phyloP scores from a whole-genome alignment of 2,888 invertebrate genomes.

The Sarcophaga carnaria region DNA sequence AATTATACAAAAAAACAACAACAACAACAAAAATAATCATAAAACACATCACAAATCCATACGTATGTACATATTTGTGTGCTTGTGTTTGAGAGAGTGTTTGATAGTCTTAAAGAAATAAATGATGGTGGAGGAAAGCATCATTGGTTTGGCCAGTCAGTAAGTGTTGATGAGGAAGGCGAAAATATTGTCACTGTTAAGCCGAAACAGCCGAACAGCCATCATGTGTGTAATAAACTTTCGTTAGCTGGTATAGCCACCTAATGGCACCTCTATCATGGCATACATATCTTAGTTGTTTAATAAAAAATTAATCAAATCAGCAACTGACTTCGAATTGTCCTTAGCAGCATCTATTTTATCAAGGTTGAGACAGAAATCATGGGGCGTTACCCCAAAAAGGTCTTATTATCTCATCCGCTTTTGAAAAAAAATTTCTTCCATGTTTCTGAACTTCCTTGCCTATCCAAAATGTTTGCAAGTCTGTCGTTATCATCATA shows the following conservation, averaged over 20 bases:
- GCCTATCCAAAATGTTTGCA: too few relatives aligned
- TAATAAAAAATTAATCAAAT: too few relatives aligned
- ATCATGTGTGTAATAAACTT: conserved; percentile 47
- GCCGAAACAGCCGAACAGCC: conserved; percentile 18
- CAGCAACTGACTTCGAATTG: too few relatives aligned
- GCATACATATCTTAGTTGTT: neutral
- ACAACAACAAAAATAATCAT: conserved; percentile 72
- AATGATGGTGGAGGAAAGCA: neutral
- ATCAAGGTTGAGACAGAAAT: too few relatives aligned
- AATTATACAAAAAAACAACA: conserved; percentile 75
- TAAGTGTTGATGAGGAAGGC: conserved; percentile 40
- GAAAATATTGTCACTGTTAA: conserved; percentile 30
- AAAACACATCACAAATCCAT: conserved; percentile 77
- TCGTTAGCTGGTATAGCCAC: conserved; percentile 4
- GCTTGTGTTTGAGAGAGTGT: conserved; percentile 5
- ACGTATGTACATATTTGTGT: conserved; percentile 35
- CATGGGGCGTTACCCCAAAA: too few relatives aligned
- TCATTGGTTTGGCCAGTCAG: conserved; percentile 14
- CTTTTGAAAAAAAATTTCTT: too few relatives aligned
- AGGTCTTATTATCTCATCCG: too few relatives aligned
- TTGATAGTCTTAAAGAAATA: conserved; percentile 7
- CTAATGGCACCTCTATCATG: conserved; percentile 1
- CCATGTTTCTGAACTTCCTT: too few relatives aligned
- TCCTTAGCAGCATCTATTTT: too few relatives aligned
- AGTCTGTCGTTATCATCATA: too few relatives aligned